These are phyloP conservation scores for Myotis vivesi DNA, from an alignment of 2,797 vertebrate species.

Conservation along the genomic window DNA sequence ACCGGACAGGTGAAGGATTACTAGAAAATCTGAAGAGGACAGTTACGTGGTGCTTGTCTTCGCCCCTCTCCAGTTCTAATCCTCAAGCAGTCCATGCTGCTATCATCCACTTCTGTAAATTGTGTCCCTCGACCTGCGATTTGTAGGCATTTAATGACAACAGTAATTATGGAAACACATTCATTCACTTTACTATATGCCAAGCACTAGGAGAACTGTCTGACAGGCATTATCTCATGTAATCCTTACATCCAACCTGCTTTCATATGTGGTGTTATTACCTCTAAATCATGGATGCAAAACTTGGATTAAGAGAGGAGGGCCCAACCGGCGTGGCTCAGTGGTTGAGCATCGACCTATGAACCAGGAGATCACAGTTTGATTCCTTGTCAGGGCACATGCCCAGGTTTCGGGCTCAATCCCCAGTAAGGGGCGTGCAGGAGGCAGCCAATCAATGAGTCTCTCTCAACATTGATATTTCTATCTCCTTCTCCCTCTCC, in stretches of 20 bases:
- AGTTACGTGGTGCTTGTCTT: background rate
- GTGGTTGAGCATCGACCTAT: too few relatives aligned
- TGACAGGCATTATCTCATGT: background rate
- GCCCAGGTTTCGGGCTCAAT: too few relatives aligned
- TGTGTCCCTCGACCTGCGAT: background rate
- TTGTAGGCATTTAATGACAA: background rate
- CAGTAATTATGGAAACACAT: background rate
- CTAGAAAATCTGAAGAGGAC: background rate
- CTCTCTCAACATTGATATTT: too few relatives aligned
- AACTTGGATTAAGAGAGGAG: background rate
- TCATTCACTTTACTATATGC: background rate
- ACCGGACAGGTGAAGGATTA: background rate
- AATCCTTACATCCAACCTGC: background rate
- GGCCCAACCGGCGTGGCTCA: too few relatives aligned
- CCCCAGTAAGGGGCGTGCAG: too few relatives aligned
- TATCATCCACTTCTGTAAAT: background rate
- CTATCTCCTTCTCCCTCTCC: too few relatives aligned
- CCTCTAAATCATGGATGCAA: background rate
- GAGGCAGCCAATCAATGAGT: too few relatives aligned
- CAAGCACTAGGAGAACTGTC: background rate
- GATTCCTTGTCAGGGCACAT: too few relatives aligned
- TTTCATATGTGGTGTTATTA: background rate
- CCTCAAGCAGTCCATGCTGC: background rate
- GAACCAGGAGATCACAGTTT: too few relatives aligned
- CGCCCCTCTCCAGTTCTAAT: background rate